Evolutionary conservation across 1,140 invertebrate species (phyloP).

Genomic region (Tribolium castaneum): DNA sequence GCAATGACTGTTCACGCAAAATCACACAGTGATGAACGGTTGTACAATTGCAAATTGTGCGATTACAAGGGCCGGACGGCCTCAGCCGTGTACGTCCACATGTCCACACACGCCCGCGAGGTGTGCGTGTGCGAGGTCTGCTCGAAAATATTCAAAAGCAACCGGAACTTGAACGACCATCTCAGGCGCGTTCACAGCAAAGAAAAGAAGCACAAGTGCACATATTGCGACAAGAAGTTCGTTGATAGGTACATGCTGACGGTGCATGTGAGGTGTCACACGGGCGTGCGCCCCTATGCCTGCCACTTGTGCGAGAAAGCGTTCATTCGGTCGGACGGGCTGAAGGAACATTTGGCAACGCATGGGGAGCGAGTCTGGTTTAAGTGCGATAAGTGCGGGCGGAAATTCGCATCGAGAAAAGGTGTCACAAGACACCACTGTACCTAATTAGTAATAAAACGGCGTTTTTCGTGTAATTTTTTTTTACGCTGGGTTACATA

Average conservation of each 20-base stretch:
- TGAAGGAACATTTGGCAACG: conserved; percentile 49
- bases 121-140: conserved; percentile 55
- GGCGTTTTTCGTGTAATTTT: background rate
- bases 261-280: conserved; percentile 52
- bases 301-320: conserved; percentile 49
- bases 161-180: conserved; percentile 55
- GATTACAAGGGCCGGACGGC: conserved; percentile 62
- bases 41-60: conserved; percentile 70
- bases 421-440: conserved; percentile 44
- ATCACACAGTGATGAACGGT: conserved; percentile 77
- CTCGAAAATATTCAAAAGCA: conserved; percentile 57
- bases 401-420: conserved; percentile 50
- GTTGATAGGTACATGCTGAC: conserved; percentile 54
- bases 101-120: conserved; percentile 54
- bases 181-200: conserved; percentile 49
- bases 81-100: conserved; percentile 53
- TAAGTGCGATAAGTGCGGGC: conserved; percentile 44
- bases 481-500: conserved; percentile 47
- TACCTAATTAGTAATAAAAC: conserved; percentile 52
- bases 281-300: conserved; percentile 51
- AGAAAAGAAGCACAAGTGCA: conserved; percentile 54
- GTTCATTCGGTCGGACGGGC: conserved; percentile 50
- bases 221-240: conserved; percentile 55
- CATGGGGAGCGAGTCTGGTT: conserved; percentile 44
- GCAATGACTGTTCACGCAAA: conserved; percentile 78